phyloP scores from a whole-genome alignment of 1,140 invertebrate species.

The Cydia pomonella region DNA sequence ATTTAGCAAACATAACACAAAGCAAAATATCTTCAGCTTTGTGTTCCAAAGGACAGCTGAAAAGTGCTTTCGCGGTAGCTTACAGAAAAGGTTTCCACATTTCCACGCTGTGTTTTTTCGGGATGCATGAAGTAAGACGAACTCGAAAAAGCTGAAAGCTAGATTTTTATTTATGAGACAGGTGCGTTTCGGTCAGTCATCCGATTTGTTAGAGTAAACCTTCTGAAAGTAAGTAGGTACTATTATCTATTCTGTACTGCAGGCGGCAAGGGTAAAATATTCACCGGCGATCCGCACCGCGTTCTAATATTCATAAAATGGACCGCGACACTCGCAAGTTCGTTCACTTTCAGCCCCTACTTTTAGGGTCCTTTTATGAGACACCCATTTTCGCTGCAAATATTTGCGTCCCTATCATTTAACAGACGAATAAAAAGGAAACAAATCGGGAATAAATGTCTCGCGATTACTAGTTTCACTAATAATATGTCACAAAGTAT shows the following conservation, averaged over 20 bases:
- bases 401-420: background rate
- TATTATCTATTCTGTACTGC: slow-evolving; percentile 11
- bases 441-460: background rate
- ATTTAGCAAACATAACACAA: too few relatives aligned
- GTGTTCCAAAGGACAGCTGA: too few relatives aligned
- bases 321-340: slow-evolving; percentile 27
- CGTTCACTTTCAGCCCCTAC: slow-evolving; percentile 4
- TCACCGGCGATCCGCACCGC: slow-evolving; percentile 24
- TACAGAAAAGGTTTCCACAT: too few relatives aligned
- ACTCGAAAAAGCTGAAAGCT: too few relatives aligned
- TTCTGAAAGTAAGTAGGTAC: background rate
- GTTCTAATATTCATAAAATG: slow-evolving; percentile 23
- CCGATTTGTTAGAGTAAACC: background rate
- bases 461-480: background rate
- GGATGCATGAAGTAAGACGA: too few relatives aligned
- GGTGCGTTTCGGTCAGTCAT: background rate
- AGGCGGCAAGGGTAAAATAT: slow-evolving; percentile 10
- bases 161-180: too few relatives aligned
- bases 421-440: background rate
- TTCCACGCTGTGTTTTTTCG: too few relatives aligned
- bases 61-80: too few relatives aligned
- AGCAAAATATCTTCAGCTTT: too few relatives aligned
- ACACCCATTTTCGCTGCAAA: background rate
- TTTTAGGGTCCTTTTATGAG: slow-evolving; percentile 1
- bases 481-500: background rate